Conservation (phyloP, 1,140 invertebrate species). For the Glossosoma conforme region DNA sequence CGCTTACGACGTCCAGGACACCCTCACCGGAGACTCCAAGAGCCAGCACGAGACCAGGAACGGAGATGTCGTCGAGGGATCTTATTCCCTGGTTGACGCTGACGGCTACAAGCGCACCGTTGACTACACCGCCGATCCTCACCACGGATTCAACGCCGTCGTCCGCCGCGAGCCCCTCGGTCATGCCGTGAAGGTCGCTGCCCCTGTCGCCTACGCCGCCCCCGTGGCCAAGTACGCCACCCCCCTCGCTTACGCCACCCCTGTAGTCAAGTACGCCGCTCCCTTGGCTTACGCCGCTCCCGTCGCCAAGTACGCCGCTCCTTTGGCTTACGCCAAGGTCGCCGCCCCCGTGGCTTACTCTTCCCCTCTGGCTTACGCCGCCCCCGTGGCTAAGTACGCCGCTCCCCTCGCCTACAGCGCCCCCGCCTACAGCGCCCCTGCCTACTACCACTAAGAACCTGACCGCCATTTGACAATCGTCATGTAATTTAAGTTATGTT, state of each 20-base stretch:
- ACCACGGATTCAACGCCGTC: slow-evolving; percentile 49
- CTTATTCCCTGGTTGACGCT: slow-evolving; percentile 52
- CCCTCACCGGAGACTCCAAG: slow-evolving; percentile 57
- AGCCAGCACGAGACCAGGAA: slow-evolving; percentile 53
- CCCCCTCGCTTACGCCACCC: slow-evolving; percentile 29
- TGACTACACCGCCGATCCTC: slow-evolving; percentile 55
- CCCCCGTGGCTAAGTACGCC: slow-evolving; percentile 22
- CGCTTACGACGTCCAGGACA: slow-evolving; percentile 55
- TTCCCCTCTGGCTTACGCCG: slow-evolving; percentile 20
- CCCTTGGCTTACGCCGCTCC: slow-evolving; percentile 27
- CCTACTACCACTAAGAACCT: slow-evolving; percentile 3
- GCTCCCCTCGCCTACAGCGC: slow-evolving; percentile 27
- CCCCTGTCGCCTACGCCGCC: slow-evolving; percentile 35
- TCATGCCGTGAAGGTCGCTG: slow-evolving; percentile 38
- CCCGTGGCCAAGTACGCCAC: slow-evolving; percentile 19
- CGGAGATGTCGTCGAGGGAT: slow-evolving; percentile 54
- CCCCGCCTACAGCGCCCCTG: slow-evolving; percentile 22
- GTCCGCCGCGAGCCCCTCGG: slow-evolving; percentile 43
- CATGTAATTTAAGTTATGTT: too few species aligned
- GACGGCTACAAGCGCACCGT: slow-evolving; percentile 55
- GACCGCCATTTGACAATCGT: not conserved
- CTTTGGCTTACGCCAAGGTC: not conserved
- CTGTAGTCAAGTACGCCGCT: slow-evolving; percentile 29
- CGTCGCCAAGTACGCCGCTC: slow-evolving; percentile 23
- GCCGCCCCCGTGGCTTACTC: slow-evolving; percentile 1